These are phyloP conservation scores for Datnioides undecimradiatus DNA, from an alignment of 2,113 vertebrate species.

Conservation along the genomic window DNA sequence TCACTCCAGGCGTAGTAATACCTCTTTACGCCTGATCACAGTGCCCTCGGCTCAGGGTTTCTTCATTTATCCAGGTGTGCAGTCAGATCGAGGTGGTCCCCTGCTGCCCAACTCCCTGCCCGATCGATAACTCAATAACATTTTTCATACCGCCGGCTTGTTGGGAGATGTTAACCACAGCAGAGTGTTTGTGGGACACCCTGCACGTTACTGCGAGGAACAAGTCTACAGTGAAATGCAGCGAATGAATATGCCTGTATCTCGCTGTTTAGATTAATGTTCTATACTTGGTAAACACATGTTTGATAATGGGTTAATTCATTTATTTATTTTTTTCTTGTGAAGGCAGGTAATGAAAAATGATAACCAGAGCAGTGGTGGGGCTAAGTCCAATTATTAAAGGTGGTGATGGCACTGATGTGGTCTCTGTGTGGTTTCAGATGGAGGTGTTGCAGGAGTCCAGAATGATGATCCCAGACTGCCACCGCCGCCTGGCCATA, in stretches of 20 bases:
- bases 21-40: conserved; percentile 86
- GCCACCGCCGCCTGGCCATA: conserved; percentile 89
- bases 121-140: conserved; percentile 97
- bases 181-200: conserved; percentile 78
- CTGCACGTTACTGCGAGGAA: conserved; percentile 21
- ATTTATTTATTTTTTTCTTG: conserved; percentile 1
- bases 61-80: conserved; percentile 75
- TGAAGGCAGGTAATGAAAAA: conserved; percentile 29
- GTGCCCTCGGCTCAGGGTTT: conserved; percentile 72
- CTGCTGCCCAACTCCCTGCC: conserved; percentile 81
- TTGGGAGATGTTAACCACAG: conserved; percentile 90
- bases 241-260: conserved; percentile 21
- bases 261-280: conserved; percentile 31
- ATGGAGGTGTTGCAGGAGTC: conserved; percentile 94
- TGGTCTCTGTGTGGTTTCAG: conserved; percentile 80
- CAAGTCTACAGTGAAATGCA: conserved; percentile 5
- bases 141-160: conserved; percentile 90
- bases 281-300: conserved; percentile 4
- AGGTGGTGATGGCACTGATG: background rate
- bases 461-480: conserved; percentile 98
- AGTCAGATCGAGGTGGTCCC: conserved; percentile 88
- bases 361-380: background rate
- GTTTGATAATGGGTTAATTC: conserved; percentile 30
- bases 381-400: background rate
- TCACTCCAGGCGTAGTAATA: conserved; percentile 69